Evolutionary conservation across 2,797 vertebrate genomes (phyloP), one percentile per base, ranked within the genome.

Genomic region (Melanotaenia pygmaea): DNA sequence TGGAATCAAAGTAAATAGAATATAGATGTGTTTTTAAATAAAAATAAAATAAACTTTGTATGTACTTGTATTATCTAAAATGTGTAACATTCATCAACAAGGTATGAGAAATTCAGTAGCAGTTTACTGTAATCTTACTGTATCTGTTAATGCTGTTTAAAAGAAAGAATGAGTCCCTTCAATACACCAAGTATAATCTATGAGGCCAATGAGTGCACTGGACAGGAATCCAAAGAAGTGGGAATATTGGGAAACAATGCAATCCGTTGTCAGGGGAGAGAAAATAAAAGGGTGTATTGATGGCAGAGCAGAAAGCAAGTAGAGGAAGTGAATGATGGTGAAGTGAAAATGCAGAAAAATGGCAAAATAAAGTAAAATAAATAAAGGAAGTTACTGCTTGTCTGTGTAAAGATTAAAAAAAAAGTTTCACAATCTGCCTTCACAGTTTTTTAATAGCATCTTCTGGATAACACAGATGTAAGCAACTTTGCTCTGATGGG

Each of bases 171-270:
- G 58, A 81, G 62, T 67, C 73, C 9, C 7, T 71, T 84, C 74
- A 67, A 82, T 86, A 84, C 81, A 56, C 70, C 45, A 45, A 62
- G 65, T 74, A n/a, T 85, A 88, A 89, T 90, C 83, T 83, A 57
- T 9, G 67, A 73, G 79, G 79, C 77, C 79, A 88, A 69, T 82
- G 69, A 72, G 69, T 69, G 20, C 70, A 74, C 85, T 81, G 80
- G 69, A 76, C 68, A 63, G 74, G 70, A 80, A 82, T 86, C 81
- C 79, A 85, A 90, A 87, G 66, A 82, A 72, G 67, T 72, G 53
- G 32, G 84, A 85, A 81, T 86, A 87, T 83, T 86, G 79, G 74
- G 66, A 88, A 90, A 92, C 83, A 91, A 80, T 77, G 81, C 30
- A 78, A 67, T 38, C 70, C 58, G 64, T 85, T 89, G 86, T 92